Evolutionary conservation across 37 sponge, comb jelly and placozoan genomes (phyloP).

Genomic region (Oscarella lobularis): DNA sequence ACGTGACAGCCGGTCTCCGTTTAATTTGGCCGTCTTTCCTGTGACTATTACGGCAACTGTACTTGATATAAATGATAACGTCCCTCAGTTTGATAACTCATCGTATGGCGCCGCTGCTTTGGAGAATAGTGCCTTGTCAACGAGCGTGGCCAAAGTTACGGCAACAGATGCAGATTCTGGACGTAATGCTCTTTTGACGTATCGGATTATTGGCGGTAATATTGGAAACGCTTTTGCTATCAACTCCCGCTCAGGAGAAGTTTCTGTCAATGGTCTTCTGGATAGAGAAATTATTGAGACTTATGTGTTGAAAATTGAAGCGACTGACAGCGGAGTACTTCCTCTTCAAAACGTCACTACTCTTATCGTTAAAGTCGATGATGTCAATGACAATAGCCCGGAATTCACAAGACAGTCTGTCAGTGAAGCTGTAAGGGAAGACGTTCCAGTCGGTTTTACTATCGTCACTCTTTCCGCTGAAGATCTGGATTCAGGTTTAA

Average conservation of each 20-base stretch:
- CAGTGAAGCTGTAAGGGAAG: slow-evolving; percentile 1
- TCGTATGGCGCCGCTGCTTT: slow-evolving; percentile 15
- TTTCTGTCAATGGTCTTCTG: slow-evolving; percentile 5
- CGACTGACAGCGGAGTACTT: slow-evolving; percentile 22
- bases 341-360: background rate
- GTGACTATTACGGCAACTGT: slow-evolving; percentile 10
- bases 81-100: slow-evolving; percentile 22
- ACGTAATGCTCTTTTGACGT: slow-evolving; percentile 24
- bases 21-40: slow-evolving; percentile 15
- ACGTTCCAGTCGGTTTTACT: background rate
- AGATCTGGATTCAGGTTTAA: slow-evolving; percentile 42
- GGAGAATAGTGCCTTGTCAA: slow-evolving; percentile 29
- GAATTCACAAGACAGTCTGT: background rate
- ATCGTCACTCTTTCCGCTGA: slow-evolving; percentile 6
- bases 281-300: slow-evolving; percentile 35
- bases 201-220: slow-evolving; percentile 8
- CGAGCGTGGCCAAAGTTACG: slow-evolving; percentile 1
- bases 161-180: slow-evolving; percentile 29
- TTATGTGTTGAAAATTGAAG: slow-evolving; percentile 30
- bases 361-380: slow-evolving; percentile 21
- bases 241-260: slow-evolving; percentile 34
- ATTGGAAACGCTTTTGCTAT: slow-evolving; percentile 20
- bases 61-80: slow-evolving; percentile 18
- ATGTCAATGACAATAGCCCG: slow-evolving; percentile 48
- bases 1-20: background rate